Evolutionary conservation across 2,113 vertebrate species (phyloP).

Genomic region (Myrmecophaga tridactyla): DNA sequence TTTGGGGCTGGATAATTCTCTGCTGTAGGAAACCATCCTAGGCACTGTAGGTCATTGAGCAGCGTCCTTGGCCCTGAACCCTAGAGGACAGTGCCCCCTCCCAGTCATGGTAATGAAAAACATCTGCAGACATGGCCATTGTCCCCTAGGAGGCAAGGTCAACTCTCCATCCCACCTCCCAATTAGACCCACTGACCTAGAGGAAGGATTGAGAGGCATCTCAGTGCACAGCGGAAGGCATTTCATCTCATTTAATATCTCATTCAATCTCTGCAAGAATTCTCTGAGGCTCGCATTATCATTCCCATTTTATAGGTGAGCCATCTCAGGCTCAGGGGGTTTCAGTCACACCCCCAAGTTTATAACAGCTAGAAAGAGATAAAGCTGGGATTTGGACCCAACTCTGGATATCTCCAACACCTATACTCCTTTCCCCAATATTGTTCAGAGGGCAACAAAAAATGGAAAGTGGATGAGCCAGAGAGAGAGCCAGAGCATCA

Average conservation of each 20-base stretch:
- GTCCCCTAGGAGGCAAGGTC: neutral
- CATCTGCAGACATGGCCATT: neutral
- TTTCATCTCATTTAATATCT: neutral
- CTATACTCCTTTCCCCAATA: neutral
- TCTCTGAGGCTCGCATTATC: rapidly evolving
- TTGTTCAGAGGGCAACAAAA: neutral
- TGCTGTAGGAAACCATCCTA: rapidly evolving
- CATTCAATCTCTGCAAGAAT: neutral
- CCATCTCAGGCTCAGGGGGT: neutral
- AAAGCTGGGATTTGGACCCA: neutral
- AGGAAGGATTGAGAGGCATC: neutral
- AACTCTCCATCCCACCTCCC: too few species aligned
- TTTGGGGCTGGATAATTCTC: rapidly evolving
- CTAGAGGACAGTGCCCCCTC: too few species aligned
- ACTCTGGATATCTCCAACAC: rapidly evolving
- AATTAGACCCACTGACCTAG: rapidly evolving
- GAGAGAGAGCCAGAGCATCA: neutral
- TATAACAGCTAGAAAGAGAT: neutral
- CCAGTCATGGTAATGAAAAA: too few species aligned
- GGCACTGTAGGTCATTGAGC: rapidly evolving
- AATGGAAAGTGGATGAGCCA: rapidly evolving
- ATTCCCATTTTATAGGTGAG: neutral
- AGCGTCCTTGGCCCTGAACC: neutral
- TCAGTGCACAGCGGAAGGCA: neutral
- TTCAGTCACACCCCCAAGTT: neutral